These are phyloP conservation scores for Macrosteles quadrilineatus DNA, from an alignment of 1,140 invertebrate species.

Conservation along the genomic window DNA sequence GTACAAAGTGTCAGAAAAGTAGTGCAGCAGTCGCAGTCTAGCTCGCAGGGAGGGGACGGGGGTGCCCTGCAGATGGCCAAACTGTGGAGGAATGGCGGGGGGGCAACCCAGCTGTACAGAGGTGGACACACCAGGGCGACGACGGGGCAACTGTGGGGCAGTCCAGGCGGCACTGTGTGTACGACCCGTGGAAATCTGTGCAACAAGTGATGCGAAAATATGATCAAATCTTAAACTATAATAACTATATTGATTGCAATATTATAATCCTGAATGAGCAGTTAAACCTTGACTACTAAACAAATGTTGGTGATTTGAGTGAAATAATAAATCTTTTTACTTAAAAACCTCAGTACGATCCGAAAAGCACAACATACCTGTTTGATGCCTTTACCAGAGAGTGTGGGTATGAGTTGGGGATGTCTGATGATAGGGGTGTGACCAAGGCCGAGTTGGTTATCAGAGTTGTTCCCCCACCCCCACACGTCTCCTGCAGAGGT, in stretches of 20 bases:
- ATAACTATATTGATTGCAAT: neutral
- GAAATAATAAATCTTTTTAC: too few relatives aligned
- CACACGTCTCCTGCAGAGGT: constrained; percentile 60
- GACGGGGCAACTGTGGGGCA: constrained; percentile 53
- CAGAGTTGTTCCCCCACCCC: constrained; percentile 66
- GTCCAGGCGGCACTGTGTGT: constrained; percentile 69
- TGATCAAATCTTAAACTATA: neutral
- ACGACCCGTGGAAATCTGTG: constrained; percentile 60
- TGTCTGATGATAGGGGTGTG: constrained; percentile 57
- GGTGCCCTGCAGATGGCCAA: constrained; percentile 55
- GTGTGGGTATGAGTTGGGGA: constrained; percentile 56
- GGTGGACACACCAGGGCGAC: constrained; percentile 53
- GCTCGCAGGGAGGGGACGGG: constrained; percentile 57
- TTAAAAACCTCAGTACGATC: too few relatives aligned
- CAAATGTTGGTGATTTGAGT: too few relatives aligned
- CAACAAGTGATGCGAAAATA: constrained; percentile 21
- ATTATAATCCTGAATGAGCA: constrained; percentile 10
- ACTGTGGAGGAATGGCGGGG: constrained; percentile 58
- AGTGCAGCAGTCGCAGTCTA: constrained; percentile 60
- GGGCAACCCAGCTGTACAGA: constrained; percentile 59
- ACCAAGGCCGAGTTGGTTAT: constrained; percentile 63
- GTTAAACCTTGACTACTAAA: neutral
- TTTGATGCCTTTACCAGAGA: constrained; percentile 60
- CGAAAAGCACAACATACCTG: too few relatives aligned
- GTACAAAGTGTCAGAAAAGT: constrained; percentile 66